Evolutionary conservation across 2,113 vertebrate genomes (phyloP).

Genomic region (Lophura nycthemera): DNA sequence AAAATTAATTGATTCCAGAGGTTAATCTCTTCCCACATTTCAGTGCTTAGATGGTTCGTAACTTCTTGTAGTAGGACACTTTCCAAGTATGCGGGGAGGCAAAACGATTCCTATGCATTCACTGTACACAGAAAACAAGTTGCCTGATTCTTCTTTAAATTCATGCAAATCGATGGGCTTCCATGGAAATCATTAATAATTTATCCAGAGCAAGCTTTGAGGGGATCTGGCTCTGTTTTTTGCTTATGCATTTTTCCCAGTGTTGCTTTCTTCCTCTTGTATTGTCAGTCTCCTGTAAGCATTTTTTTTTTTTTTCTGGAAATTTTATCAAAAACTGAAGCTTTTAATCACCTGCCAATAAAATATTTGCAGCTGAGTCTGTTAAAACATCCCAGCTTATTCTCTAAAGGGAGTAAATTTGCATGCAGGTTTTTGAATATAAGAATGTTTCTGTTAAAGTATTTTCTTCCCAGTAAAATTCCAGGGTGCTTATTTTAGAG

Average conservation of each 20-base stretch:
- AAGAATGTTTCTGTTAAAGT: slow-evolving; percentile 26
- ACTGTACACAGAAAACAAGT: background rate
- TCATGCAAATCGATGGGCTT: background rate
- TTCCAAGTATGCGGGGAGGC: background rate
- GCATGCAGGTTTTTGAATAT: slow-evolving; percentile 36
- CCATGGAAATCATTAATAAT: background rate
- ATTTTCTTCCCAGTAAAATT: slow-evolving; percentile 56
- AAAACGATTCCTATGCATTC: background rate
- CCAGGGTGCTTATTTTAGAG: slow-evolving; percentile 48
- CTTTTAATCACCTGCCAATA: slow-evolving; percentile 41
- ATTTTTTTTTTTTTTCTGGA: background rate
- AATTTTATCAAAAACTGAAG: background rate
- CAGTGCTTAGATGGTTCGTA: background rate
- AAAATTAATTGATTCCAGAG: background rate
- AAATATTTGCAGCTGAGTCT: slow-evolving; percentile 15
- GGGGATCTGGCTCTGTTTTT: background rate
- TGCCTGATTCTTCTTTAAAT: background rate
- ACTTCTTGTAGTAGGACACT: background rate
- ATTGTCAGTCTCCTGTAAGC: background rate
- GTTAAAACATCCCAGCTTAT: background rate
- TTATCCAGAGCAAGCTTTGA: background rate
- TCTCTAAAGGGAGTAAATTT: slow-evolving; percentile 45
- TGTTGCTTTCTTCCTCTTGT: background rate
- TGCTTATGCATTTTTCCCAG: background rate
- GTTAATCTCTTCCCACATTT: background rate